These are phyloP conservation scores for Aphaenogaster floridana DNA, from an alignment of 1,140 invertebrate species.

Conservation along the genomic window DNA sequence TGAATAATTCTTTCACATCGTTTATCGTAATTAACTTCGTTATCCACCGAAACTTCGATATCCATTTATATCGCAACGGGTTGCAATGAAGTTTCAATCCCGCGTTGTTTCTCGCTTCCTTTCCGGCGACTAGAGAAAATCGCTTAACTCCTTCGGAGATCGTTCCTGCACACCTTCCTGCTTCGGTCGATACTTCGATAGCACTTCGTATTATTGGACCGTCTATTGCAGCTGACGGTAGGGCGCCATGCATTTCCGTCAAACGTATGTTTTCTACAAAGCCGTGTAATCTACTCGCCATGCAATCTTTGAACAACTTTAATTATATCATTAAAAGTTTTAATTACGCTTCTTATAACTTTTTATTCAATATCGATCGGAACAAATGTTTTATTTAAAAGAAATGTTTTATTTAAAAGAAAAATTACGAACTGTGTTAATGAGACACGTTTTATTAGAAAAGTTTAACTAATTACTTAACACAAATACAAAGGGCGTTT, in stretches of 20 bases:
- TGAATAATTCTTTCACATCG: neutral
- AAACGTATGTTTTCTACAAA: neutral
- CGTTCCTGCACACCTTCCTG: neutral
- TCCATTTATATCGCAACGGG: neutral
- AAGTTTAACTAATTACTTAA: neutral
- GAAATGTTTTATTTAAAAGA: neutral
- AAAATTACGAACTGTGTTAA: neutral
- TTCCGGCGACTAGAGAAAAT: neutral
- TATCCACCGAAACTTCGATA: neutral
- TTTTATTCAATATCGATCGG: neutral
- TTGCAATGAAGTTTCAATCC: constrained; percentile 14
- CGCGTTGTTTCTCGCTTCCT: neutral
- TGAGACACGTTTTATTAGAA: neutral
- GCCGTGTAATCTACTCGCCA: no score
- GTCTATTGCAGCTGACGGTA: neutral
- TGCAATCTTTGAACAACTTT: neutral
- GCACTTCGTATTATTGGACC: constrained; percentile 18
- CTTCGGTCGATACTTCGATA: constrained; percentile 32
- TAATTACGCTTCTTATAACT: neutral
- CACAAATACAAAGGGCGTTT: neutral
- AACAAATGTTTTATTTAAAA: neutral
- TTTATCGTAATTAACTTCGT: constrained; percentile 13
- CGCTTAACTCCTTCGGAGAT: constrained; percentile 20
- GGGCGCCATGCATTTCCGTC: neutral
- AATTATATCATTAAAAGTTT: neutral